phyloP scores from a whole-genome alignment of 2,888 invertebrate species.

The Drosophila colorata region DNA sequence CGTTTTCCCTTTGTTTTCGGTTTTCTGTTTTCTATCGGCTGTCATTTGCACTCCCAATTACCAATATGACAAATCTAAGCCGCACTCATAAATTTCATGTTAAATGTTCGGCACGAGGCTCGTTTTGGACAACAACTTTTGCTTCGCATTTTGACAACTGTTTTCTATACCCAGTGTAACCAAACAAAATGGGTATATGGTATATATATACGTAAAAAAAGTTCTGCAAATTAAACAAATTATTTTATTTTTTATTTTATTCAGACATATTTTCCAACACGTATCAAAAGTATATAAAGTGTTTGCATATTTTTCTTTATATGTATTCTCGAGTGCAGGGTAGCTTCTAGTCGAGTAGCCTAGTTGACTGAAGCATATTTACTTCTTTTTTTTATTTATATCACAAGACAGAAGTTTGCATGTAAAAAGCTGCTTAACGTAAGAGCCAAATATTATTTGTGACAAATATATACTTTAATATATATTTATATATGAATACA shows the following conservation, averaged over 20 bases:
- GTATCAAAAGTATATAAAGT: not conserved
- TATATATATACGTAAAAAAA: no score
- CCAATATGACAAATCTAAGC: slow-evolving; percentile 42
- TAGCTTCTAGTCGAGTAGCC: not conserved
- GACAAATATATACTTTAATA: not conserved
- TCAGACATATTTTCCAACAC: not conserved
- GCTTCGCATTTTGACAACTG: slow-evolving; percentile 9
- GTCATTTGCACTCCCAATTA: slow-evolving; percentile 28
- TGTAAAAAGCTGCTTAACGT: slow-evolving; percentile 38
- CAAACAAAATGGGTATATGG: not conserved
- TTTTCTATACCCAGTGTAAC: slow-evolving; percentile 8
- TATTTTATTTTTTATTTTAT: not conserved
- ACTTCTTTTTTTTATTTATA: not conserved
- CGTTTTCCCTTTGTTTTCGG: not conserved
- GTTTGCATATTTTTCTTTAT: not conserved
- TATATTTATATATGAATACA: no score
- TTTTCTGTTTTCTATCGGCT: not conserved
- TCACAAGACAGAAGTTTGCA: slow-evolving; percentile 16
- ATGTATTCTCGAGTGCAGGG: not conserved
- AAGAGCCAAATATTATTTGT: slow-evolving; percentile 26
- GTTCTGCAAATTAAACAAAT: no score
- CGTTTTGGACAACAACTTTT: slow-evolving; percentile 8
- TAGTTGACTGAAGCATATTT: not conserved
- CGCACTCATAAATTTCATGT: slow-evolving; percentile 36
- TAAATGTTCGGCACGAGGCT: slow-evolving; percentile 40